Percentiles rank a stretch among this genome's conserved stretches.
Evolutionary conservation across 2,797 vertebrate genomes (phyloP).

Genomic region (Phrynocephalus forsythii): DNA sequence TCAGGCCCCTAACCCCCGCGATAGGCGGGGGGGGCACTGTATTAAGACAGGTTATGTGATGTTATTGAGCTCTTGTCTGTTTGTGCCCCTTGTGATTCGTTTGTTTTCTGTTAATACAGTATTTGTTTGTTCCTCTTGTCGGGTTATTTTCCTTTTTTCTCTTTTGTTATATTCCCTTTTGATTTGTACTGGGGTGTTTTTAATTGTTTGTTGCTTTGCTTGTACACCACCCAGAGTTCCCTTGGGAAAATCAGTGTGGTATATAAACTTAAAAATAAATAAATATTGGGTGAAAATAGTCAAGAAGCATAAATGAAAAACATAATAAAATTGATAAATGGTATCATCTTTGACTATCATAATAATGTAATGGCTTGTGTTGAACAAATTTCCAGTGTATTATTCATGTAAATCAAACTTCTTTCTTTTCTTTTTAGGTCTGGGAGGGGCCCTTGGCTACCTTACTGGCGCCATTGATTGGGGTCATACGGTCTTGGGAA

Average conservation of each 20-base stretch:
- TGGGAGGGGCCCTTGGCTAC: constrained; percentile 94
- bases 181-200: too few species aligned
- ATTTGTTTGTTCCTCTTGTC: too few species aligned
- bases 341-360: constrained; percentile 5
- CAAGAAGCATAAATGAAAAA: background rate
- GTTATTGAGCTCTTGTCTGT: background rate
- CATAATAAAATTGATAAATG: background rate
- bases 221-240: too few species aligned
- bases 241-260: too few species aligned
- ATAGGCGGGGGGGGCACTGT: too few species aligned
- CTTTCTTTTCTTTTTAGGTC: constrained; percentile 78
- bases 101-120: too few species aligned
- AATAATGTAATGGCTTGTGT: background rate
- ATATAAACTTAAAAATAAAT: too few species aligned
- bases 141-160: too few species aligned
- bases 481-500: constrained; percentile 85
- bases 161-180: too few species aligned
- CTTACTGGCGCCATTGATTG: constrained; percentile 94
- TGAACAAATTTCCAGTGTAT: background rate
- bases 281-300: background rate
- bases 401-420: background rate
- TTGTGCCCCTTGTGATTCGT: too few species aligned
- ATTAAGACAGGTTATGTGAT: background rate
- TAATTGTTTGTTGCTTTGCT: too few species aligned
- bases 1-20: too few species aligned